Evolutionary conservation across 2,888 invertebrate species (phyloP), one percentile per base, ranked within the genome.

Genomic region (Heliothis peltigera): DNA sequence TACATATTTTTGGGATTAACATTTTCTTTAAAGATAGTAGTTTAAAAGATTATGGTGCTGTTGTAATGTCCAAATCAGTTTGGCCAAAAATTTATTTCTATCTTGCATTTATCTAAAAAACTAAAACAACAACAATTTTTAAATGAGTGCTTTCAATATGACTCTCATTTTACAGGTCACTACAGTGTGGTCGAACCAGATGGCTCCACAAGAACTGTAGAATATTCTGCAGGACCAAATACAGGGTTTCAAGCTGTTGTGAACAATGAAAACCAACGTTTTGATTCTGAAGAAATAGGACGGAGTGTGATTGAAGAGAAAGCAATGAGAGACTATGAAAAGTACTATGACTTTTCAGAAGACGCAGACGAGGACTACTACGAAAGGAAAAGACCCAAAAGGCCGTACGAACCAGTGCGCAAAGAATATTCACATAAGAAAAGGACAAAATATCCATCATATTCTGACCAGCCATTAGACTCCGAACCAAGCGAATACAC

Each of bases 181-280:
- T 97, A 97, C 85, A 97, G 96, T 79, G 92, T 97, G 19, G 85
- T 97, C 53, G 97, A 97, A 86, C 96, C 97, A 42, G 97, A 97
- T 82, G 97, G 97, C 52, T 95, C 96, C 51, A 91, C 95, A 65
- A 92, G 96, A 78, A 94, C 95, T 43, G 96, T 96, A 25, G 95
- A 96, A 77, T 96, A 96, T 84, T 95, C 96, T 25, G 95, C 96
- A 19, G 95, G 96, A 59, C 95, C 95, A 10, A 91, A 95, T 55
- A 91, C 89, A 53, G 96, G 96, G 28, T 96, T 96, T 74, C 95
- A 95, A 78, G 96, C 96, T 21, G 90, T 95, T 12, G 95, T 96
- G 3, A 96, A 95, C 75, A 95, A 93, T 75, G 93, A 94, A 64
- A 95, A 90, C n/a, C 86, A 69, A 46, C 75, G 79, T 49, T 66